A percentile compares a stretch with the other conserved stretches of the same genome.
Conservation (phyloP, 35 echinoderm and acorn worm genomes). For the Anneissia japonica region DNA sequence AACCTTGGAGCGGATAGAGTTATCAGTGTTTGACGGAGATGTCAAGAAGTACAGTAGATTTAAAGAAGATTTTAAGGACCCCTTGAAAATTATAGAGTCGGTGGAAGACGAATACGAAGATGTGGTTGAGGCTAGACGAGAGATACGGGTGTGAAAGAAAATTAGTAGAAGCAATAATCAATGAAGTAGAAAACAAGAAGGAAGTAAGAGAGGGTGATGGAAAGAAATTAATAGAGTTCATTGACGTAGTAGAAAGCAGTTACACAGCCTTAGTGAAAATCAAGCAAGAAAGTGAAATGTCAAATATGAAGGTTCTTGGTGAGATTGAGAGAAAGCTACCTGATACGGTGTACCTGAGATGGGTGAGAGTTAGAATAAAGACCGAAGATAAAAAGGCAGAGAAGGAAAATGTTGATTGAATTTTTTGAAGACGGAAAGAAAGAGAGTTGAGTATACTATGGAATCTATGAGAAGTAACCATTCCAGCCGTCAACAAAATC, state of each 20-base stretch:
- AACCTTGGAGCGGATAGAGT: too few species aligned
- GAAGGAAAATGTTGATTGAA: slow-evolving; percentile 15
- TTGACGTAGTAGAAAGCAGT: slow-evolving; percentile 19
- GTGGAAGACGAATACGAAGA: slow-evolving; percentile 15
- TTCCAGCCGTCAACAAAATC: neutral
- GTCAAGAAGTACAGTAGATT: too few species aligned
- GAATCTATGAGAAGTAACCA: slow-evolving; percentile 6
- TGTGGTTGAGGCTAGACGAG: slow-evolving; percentile 39
- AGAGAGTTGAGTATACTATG: slow-evolving; percentile 32
- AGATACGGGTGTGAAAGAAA: slow-evolving; percentile 27
- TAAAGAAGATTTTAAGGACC: too few species aligned
- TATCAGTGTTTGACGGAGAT: too few species aligned
- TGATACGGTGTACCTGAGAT: neutral
- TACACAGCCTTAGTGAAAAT: slow-evolving; percentile 21
- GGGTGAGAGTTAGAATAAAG: too few species aligned
- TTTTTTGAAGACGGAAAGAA: slow-evolving; percentile 18
- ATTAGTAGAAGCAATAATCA: slow-evolving; percentile 19
- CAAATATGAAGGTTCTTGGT: slow-evolving; percentile 32
- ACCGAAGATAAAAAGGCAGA: slow-evolving; percentile 29
- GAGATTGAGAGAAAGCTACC: slow-evolving; percentile 35
- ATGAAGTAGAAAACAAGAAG: slow-evolving; percentile 12
- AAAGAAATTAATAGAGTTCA: slow-evolving; percentile 6
- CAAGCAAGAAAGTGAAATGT: slow-evolving; percentile 22
- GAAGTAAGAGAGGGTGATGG: slow-evolving; percentile 28
- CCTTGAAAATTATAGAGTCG: neutral